Evolutionary conservation across 53 echinoderm and acorn worm genomes (phyloP).

Genomic region (Echinarachnius parma): DNA sequence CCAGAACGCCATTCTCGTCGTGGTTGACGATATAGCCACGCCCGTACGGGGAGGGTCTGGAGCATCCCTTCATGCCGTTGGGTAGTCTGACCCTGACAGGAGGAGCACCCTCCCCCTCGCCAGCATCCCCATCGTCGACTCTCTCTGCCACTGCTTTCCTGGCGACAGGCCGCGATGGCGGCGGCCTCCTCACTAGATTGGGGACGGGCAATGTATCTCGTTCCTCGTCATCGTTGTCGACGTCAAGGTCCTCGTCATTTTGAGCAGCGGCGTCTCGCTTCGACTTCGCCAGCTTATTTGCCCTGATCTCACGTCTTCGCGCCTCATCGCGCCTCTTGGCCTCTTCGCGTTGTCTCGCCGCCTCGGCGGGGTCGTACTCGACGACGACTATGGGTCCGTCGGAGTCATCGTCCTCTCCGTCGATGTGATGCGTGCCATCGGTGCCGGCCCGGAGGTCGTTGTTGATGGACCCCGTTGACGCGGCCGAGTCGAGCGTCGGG

Average conservation of each 20-base stretch:
- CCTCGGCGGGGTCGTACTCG: slow-evolving; percentile 27
- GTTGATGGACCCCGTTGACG: slow-evolving; percentile 3
- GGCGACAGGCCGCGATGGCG: not conserved
- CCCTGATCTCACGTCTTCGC: not conserved
- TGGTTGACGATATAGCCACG: slow-evolving; percentile 20
- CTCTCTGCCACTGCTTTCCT: not conserved
- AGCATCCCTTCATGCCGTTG: slow-evolving; percentile 32
- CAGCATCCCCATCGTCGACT: not conserved
- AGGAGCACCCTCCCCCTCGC: not conserved
- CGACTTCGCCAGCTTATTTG: not conserved
- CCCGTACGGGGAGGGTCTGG: slow-evolving; percentile 28
- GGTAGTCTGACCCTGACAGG: slow-evolving; percentile 23
- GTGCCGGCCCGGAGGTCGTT: slow-evolving; percentile 14
- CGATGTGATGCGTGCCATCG: not conserved
- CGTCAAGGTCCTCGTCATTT: not conserved
- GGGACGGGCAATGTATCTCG: too few species aligned
- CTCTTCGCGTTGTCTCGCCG: slow-evolving; percentile 4
- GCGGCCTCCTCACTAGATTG: not conserved
- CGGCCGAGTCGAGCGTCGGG: not conserved
- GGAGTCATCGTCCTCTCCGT: not conserved
- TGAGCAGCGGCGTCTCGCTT: not conserved
- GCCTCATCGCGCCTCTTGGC: not conserved
- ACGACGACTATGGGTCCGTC: slow-evolving; percentile 24
- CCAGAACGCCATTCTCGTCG: slow-evolving; percentile 2
- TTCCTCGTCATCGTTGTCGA: not conserved